These are phyloP conservation scores for Cantharis rustica DNA, from an alignment of 2,888 invertebrate species.

Conservation along the genomic window DNA sequence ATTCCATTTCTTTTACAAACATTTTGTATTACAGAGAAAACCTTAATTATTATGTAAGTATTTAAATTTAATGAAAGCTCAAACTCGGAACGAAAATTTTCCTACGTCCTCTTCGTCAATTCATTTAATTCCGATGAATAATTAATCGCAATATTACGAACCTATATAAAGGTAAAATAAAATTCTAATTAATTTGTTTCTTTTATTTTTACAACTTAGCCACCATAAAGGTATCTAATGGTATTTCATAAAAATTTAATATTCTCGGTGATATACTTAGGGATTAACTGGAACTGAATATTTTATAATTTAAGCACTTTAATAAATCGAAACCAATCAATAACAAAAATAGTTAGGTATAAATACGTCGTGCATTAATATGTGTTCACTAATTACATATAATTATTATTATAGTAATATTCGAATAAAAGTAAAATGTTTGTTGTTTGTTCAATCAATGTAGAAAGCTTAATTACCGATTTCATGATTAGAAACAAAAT, in stretches of 20 bases:
- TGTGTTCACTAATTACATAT: neutral
- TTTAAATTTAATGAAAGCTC: slow-evolving; percentile 12
- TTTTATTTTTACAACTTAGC: neutral
- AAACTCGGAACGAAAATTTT: slow-evolving; percentile 5
- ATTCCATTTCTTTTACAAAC: neutral
- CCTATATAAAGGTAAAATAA: neutral
- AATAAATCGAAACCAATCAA: slow-evolving; percentile 23
- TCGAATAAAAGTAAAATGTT: neutral
- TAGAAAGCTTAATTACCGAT: neutral
- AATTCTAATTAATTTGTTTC: neutral
- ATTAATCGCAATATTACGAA: slow-evolving; percentile 11
- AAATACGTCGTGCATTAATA: neutral
- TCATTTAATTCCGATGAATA: slow-evolving; percentile 12
- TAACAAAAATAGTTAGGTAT: neutral
- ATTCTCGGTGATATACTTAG: slow-evolving; percentile 7
- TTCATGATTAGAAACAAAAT: neutral
- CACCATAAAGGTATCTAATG: neutral
- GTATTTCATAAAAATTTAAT: slow-evolving; percentile 6
- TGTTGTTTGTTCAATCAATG: neutral
- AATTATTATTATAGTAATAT: neutral
- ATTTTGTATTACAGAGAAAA: slow-evolving; percentile 2
- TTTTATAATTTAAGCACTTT: slow-evolving; percentile 23
- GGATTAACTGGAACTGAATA: slow-evolving; percentile 23
- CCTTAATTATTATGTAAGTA: slow-evolving; percentile 10
- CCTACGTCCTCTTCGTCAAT: neutral